Evolutionary conservation across 2,113 vertebrate genomes (phyloP).

Genomic region (Platysteira castanea): DNA sequence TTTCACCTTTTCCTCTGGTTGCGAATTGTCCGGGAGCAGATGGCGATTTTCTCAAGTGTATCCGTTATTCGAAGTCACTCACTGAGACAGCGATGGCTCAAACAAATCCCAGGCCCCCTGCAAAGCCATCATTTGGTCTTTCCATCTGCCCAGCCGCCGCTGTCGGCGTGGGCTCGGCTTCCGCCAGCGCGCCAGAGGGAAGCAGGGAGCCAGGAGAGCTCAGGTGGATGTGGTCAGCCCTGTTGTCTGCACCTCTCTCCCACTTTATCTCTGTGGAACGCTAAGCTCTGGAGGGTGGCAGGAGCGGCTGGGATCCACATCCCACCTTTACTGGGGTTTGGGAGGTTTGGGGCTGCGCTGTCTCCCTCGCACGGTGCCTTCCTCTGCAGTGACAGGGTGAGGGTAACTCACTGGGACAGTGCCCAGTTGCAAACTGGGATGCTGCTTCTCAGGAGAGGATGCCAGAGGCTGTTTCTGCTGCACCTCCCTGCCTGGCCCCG

Average conservation of each 20-base stretch:
- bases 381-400: neutral
- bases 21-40: constrained; percentile 52
- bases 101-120: constrained; percentile 60
- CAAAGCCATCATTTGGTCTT: constrained; percentile 59
- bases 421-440: neutral
- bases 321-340: neutral
- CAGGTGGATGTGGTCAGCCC: neutral
- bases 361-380: accelerated
- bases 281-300: neutral
- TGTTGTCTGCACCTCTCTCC: accelerated
- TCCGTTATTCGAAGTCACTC: constrained; percentile 61
- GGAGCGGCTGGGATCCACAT: neutral
- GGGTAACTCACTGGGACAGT: neutral
- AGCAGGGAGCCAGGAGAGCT: neutral
- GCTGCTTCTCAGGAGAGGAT: neutral
- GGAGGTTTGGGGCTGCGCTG: accelerated
- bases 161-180: neutral
- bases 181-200: neutral
- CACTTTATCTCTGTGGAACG: accelerated
- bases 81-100: constrained; percentile 53
- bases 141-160: constrained; percentile 43
- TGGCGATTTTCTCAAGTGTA: constrained; percentile 62
- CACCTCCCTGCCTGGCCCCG: accelerated
- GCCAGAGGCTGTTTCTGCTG: neutral
- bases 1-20: constrained; percentile 52